phyloP scores from a whole-genome alignment of 2,797 vertebrate genomes.

The Passerculus sandwichensis region DNA sequence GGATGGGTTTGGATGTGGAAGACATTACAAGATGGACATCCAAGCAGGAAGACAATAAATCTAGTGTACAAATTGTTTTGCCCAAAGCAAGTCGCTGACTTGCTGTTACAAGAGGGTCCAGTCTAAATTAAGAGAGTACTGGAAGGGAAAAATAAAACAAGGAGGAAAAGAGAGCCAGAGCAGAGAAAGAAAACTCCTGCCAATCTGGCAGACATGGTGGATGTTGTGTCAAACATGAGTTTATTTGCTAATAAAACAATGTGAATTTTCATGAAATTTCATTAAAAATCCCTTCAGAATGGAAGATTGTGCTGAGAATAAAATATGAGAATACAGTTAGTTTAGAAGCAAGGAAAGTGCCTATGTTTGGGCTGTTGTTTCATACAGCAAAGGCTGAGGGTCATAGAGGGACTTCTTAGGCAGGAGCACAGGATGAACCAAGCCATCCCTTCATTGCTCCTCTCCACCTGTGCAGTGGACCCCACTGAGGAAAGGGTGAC shows the following conservation, averaged over 20 bases:
- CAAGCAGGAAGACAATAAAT: slow-evolving; percentile 57
- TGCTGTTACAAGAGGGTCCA: slow-evolving; percentile 5
- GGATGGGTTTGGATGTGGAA: slow-evolving; percentile 29
- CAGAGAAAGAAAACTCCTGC: slow-evolving; percentile 21
- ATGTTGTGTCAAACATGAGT: slow-evolving; percentile 13
- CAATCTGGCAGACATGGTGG: not conserved
- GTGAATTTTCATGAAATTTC: slow-evolving; percentile 40
- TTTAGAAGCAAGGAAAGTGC: not conserved
- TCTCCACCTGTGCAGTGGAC: not conserved
- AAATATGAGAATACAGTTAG: not conserved
- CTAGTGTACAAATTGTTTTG: slow-evolving; percentile 37
- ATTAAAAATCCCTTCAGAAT: not conserved
- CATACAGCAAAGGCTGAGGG: not conserved
- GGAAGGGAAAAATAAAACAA: not conserved
- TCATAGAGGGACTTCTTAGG: not conserved
- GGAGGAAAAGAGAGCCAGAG: not conserved
- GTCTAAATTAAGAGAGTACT: slow-evolving; percentile 1
- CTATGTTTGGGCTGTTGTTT: not conserved
- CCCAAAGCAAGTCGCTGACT: not conserved
- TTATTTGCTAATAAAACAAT: slow-evolving; percentile 46
- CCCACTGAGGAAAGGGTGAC: not conserved
- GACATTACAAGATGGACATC: slow-evolving; percentile 36
- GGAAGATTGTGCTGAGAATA: not conserved
- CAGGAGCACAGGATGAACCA: not conserved
- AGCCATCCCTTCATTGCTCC: not conserved